A percentile compares a stretch with the other conserved stretches of the same genome.
Evolutionary conservation across 2,113 vertebrate genomes (phyloP).

Genomic region (Regulus satrapa): DNA sequence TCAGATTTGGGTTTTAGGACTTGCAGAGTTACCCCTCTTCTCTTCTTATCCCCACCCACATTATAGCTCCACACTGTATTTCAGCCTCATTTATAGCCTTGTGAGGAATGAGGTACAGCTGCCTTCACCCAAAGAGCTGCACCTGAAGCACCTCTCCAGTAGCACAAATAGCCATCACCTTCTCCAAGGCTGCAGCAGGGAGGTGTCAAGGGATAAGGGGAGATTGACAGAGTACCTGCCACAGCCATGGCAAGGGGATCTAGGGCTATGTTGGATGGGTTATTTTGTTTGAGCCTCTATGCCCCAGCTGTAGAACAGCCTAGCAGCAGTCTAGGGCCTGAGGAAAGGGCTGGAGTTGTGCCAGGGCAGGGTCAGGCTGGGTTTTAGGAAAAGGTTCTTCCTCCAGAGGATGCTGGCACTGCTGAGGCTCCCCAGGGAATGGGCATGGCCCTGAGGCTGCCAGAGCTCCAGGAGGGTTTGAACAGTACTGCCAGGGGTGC

Average conservation of each 20-base stretch:
- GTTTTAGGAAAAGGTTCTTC: fast-evolving
- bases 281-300: background rate
- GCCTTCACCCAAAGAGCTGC: background rate
- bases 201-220: background rate
- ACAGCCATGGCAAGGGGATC: fast-evolving
- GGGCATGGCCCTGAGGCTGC: fast-evolving
- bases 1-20: fast-evolving
- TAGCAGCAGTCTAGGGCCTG: background rate
- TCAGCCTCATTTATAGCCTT: background rate
- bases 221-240: background rate
- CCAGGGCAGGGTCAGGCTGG: fast-evolving
- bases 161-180: fast-evolving
- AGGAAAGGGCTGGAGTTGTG: background rate
- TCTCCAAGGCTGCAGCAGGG: background rate
- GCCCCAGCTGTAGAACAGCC: background rate
- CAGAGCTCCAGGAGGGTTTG: fast-evolving
- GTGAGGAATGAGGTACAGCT: background rate
- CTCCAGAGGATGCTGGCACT: background rate
- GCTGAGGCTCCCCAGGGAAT: background rate
- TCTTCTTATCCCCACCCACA: fast-evolving
- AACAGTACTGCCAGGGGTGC: fast-evolving
- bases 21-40: fast-evolving
- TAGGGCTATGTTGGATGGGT: background rate
- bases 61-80: fast-evolving
- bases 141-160: background rate